Evolutionary conservation across 2,888 invertebrate genomes (phyloP).

Genomic region (Anarsia innoxiella): DNA sequence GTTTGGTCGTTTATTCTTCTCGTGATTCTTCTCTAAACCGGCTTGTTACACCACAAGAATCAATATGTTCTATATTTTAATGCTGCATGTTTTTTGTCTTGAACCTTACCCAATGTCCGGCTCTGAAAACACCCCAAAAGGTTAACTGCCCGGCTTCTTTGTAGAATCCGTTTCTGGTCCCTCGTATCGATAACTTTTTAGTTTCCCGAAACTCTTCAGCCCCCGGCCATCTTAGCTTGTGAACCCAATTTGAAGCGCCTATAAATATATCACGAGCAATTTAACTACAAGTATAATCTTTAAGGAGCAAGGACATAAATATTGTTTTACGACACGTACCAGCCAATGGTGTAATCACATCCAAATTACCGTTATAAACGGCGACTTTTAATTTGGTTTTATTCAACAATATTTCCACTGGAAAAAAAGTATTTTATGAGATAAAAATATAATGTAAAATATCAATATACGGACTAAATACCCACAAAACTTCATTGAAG

Average conservation of each 20-base stretch:
- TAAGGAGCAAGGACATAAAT: no score
- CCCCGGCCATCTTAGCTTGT: slow-evolving; percentile 55
- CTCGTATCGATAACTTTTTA: slow-evolving; percentile 35
- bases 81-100: background rate
- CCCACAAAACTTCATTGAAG: slow-evolving; percentile 57
- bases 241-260: slow-evolving; percentile 65
- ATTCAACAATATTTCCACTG: slow-evolving; percentile 58
- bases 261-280: no score
- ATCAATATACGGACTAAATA: slow-evolving; percentile 15
- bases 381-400: slow-evolving; percentile 49
- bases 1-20: no score
- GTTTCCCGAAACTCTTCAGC: slow-evolving; percentile 42
- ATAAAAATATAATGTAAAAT: background rate
- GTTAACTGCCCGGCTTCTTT: slow-evolving; percentile 45
- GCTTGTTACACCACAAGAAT: no score
- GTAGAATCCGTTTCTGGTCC: slow-evolving; percentile 50
- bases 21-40: no score
- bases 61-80: no score
- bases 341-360: slow-evolving; percentile 55
- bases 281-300: no score
- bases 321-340: no score
- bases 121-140: slow-evolving; percentile 54
- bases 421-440: slow-evolving; percentile 18
- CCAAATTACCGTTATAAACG: slow-evolving; percentile 61
- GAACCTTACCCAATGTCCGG: slow-evolving; percentile 60